These are phyloP conservation scores for Pavo muticus DNA, from an alignment of 2,113 vertebrate species.

Conservation along the genomic window DNA sequence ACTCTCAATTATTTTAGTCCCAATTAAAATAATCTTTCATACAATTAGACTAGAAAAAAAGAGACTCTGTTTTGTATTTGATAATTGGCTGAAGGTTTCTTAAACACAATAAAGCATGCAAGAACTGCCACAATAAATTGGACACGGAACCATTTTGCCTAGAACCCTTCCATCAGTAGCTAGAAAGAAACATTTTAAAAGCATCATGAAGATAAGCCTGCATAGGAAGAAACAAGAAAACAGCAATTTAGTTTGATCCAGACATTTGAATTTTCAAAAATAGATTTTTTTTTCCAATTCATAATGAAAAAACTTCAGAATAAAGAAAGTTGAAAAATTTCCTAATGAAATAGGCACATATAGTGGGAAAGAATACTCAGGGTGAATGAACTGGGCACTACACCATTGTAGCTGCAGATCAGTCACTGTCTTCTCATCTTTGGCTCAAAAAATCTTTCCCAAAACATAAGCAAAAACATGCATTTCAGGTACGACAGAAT, in stretches of 20 bases:
- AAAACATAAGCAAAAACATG: neutral
- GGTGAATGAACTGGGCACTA: neutral
- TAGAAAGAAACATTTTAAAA: neutral
- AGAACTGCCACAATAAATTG: neutral
- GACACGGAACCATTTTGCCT: neutral
- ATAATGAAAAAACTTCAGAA: neutral
- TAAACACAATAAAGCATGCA: neutral
- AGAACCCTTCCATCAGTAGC: neutral
- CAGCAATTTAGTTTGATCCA: neutral
- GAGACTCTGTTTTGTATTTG: neutral
- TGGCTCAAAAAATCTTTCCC: neutral
- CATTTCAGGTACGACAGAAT: neutral
- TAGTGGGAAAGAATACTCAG: neutral
- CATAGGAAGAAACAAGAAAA: neutral
- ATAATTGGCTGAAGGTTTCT: neutral
- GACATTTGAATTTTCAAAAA: neutral
- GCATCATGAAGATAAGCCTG: neutral
- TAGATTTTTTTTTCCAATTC: neutral
- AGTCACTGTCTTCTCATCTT: neutral
- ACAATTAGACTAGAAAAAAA: neutral
- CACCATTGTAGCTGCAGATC: neutral
- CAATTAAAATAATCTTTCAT: neutral
- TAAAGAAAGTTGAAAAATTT: neutral
- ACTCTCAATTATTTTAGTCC: neutral
- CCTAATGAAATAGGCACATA: neutral